Percentiles rank a stretch among this genome's conserved stretches.
Evolutionary conservation across 2,888 invertebrate genomes (phyloP).

Genomic region (Diloba caeruleocephala): DNA sequence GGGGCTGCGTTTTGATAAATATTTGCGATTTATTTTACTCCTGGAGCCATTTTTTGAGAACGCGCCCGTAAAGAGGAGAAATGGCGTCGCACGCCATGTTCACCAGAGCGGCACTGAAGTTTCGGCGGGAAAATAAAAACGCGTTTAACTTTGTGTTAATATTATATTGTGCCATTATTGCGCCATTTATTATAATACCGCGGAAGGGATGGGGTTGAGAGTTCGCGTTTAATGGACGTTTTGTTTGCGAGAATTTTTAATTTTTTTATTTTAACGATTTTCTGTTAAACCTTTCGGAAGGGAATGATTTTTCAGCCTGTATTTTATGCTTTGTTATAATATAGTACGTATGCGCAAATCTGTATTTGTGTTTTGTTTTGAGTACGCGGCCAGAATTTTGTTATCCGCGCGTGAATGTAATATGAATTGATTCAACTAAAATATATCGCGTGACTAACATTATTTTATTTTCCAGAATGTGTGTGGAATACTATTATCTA

Average conservation of each 20-base stretch:
- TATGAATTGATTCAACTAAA: conserved; percentile 38
- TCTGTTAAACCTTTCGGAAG: conserved; percentile 74
- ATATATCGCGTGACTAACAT: conserved; percentile 38
- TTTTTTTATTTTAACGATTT: conserved; percentile 80
- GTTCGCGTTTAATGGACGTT: conserved; percentile 86
- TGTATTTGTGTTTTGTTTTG: conserved; percentile 50
- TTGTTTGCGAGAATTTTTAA: conserved; percentile 84
- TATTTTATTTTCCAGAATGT: conserved; percentile 27
- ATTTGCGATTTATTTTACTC: conserved; percentile 84
- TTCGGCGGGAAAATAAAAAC: conserved; percentile 86
- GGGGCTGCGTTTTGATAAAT: conserved; percentile 81
- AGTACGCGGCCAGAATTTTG: conserved; percentile 48
- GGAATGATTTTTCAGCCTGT: conserved; percentile 73
- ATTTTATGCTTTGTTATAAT: conserved; percentile 67
- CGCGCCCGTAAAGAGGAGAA: conserved; percentile 75
- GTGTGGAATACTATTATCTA: conserved; percentile 31
- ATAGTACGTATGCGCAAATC: conserved; percentile 43
- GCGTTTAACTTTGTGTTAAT: conserved; percentile 89
- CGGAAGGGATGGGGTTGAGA: conserved; percentile 86
- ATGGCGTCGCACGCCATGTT: conserved; percentile 72
- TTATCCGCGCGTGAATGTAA: conserved; percentile 31
- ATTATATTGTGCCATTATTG: conserved; percentile 89
- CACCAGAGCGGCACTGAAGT: conserved; percentile 78
- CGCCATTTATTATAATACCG: conserved; percentile 87
- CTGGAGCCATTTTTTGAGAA: conserved; percentile 80